Evolutionary conservation across 2,113 vertebrate genomes (phyloP).

Genomic region (Esox niger): DNA sequence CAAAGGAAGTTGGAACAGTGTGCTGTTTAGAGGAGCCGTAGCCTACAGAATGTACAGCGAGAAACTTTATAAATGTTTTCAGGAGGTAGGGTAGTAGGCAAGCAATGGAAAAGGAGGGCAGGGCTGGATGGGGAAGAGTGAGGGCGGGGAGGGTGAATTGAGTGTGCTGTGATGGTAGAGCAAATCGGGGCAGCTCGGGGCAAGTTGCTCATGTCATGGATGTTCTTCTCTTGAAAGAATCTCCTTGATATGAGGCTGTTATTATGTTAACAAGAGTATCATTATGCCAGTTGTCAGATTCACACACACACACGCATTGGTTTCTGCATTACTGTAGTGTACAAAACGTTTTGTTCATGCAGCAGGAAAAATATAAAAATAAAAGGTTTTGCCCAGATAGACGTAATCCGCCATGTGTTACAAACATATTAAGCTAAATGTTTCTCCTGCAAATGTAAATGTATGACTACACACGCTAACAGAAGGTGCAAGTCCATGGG

Average conservation of each 20-base stretch:
- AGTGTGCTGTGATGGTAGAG: background rate
- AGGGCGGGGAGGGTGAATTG: background rate
- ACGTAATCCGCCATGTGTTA: background rate
- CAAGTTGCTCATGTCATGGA: constrained; percentile 14
- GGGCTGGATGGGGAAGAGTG: background rate
- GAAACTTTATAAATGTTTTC: constrained; percentile 18
- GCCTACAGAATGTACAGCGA: constrained; percentile 8
- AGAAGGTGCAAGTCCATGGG: constrained; percentile 10
- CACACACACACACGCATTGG: background rate
- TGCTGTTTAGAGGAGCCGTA: constrained; percentile 30
- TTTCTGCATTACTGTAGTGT: background rate
- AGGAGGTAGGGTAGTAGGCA: background rate
- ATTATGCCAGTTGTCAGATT: background rate
- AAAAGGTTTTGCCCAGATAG: background rate
- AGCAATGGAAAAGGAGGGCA: constrained; percentile 5
- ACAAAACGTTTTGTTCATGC: background rate
- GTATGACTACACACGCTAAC: background rate
- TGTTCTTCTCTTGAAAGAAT: background rate
- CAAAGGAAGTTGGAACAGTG: constrained; percentile 3
- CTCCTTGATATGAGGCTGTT: background rate
- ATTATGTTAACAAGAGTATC: background rate
- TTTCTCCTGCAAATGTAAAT: constrained; percentile 7
- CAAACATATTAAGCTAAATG: background rate
- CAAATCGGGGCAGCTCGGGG: background rate
- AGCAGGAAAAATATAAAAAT: background rate